Percentiles rank a stretch among this genome's conserved stretches.
phyloP scores from a whole-genome alignment of 1,140 invertebrate genomes.

The Fopius arisanus region DNA sequence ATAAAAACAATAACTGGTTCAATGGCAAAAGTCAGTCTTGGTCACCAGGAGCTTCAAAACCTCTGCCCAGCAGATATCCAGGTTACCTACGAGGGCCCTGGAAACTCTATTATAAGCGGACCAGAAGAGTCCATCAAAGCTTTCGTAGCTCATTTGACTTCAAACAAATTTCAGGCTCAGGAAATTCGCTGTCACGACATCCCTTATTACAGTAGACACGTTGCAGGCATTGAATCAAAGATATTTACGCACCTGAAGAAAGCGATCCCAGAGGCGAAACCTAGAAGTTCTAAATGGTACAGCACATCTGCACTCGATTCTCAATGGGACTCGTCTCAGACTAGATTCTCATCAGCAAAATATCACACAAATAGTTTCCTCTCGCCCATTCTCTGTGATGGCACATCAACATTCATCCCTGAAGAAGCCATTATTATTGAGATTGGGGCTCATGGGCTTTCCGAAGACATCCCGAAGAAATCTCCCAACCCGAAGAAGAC shows the following conservation, averaged over 20 bases:
- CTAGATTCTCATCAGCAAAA: slow-evolving; percentile 81
- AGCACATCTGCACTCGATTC: slow-evolving; percentile 83
- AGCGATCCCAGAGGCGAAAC: slow-evolving; percentile 75
- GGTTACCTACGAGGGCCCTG: slow-evolving; percentile 74
- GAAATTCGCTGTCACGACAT: slow-evolving; percentile 75
- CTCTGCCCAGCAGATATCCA: slow-evolving; percentile 67
- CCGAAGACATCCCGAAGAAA: slow-evolving; percentile 73
- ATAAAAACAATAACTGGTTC: slow-evolving; percentile 77
- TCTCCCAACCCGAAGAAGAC: slow-evolving; percentile 67
- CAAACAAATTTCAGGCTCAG: slow-evolving; percentile 79
- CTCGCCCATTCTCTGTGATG: slow-evolving; percentile 85
- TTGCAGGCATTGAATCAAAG: slow-evolving; percentile 70
- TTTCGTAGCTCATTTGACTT: slow-evolving; percentile 62
- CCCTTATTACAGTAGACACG: slow-evolving; percentile 76
- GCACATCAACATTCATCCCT: slow-evolving; percentile 79
- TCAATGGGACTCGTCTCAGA: slow-evolving; percentile 76
- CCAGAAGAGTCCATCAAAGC: slow-evolving; percentile 64
- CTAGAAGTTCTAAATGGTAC: slow-evolving; percentile 82
- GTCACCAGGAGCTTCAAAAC: slow-evolving; percentile 67
- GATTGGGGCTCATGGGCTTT: slow-evolving; percentile 83
- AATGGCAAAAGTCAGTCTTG: slow-evolving; percentile 79
- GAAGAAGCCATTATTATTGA: slow-evolving; percentile 81
- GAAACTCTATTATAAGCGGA: slow-evolving; percentile 77
- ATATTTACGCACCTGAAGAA: slow-evolving; percentile 76
- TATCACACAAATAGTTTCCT: slow-evolving; percentile 94